Conservation (phyloP, 2,113 vertebrate species). For the Percina caprodes region DNA sequence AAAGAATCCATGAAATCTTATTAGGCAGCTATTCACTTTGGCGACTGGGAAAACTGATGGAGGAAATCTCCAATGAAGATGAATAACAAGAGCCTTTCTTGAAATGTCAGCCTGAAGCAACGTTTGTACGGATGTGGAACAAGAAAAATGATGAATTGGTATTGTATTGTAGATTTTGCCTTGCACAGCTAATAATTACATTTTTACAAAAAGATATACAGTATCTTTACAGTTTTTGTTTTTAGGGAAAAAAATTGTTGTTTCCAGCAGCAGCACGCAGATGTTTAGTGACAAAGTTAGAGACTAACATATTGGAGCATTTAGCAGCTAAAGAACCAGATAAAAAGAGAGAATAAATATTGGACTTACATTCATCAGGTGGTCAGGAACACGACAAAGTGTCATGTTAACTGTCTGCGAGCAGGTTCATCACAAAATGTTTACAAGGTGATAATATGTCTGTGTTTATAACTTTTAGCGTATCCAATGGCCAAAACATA, state of each 20-base stretch:
- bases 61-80: constrained; percentile 42
- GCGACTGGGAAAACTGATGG: constrained; percentile 8
- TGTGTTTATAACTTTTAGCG: neutral
- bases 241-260: neutral
- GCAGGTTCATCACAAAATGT: neutral
- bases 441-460: neutral
- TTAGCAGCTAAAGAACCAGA: neutral
- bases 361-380: neutral
- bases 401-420: neutral
- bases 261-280: neutral
- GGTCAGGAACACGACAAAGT: neutral
- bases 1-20: constrained; percentile 47
- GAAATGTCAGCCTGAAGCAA: constrained; percentile 30
- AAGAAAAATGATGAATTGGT: constrained; percentile 10
- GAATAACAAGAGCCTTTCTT: constrained; percentile 24
- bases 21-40: constrained; percentile 38
- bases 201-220: neutral
- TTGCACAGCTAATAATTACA: neutral
- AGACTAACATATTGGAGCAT: neutral
- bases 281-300: neutral
- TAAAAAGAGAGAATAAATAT: neutral
- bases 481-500: neutral
- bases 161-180: neutral
- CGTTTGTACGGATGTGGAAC: neutral
- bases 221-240: neutral